Evolutionary conservation across 2,888 invertebrate genomes (phyloP).

Genomic region (Xanthostigma xanthostigma): DNA sequence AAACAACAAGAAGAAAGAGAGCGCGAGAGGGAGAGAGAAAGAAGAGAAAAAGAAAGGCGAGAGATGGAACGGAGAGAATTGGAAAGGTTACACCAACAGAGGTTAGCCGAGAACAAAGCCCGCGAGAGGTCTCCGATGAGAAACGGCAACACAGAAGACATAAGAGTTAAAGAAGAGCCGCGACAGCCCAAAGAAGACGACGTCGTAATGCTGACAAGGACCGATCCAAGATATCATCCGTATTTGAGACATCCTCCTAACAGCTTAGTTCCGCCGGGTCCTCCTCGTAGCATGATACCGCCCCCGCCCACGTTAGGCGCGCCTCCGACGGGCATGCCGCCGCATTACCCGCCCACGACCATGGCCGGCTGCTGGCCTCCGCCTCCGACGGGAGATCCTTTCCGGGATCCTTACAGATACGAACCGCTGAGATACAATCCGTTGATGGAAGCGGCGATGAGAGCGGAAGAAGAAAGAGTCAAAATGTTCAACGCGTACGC

Average conservation of each 20-base stretch:
- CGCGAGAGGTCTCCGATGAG: slow-evolving; percentile 63
- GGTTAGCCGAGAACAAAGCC: slow-evolving; percentile 34
- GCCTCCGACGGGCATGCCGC: slow-evolving; percentile 25
- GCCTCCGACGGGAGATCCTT: slow-evolving; percentile 46
- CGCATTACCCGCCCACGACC: slow-evolving; percentile 29
- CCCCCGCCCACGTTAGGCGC: slow-evolving; percentile 36
- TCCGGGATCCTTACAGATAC: slow-evolving; percentile 48
- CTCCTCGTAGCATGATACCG: slow-evolving; percentile 31
- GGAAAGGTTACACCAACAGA: slow-evolving; percentile 40
- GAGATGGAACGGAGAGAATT: slow-evolving; percentile 42
- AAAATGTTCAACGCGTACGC: slow-evolving; percentile 61
- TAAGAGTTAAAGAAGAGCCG: slow-evolving; percentile 50
- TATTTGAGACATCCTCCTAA: slow-evolving; percentile 35
- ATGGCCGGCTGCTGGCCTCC: slow-evolving; percentile 38
- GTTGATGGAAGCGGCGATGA: slow-evolving; percentile 60
- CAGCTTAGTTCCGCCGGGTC: slow-evolving; percentile 32
- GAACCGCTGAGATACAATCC: slow-evolving; percentile 67
- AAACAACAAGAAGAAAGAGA: slow-evolving; percentile 37
- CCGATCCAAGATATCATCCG: slow-evolving; percentile 40
- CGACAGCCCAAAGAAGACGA: slow-evolving; percentile 33
- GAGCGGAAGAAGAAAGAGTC: slow-evolving; percentile 64
- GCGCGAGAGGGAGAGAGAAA: slow-evolving; percentile 30
- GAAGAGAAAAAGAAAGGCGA: slow-evolving; percentile 34
- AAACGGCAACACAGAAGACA: slow-evolving; percentile 42
- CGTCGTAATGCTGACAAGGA: slow-evolving; percentile 30